Conservation (phyloP, 2,888 invertebrate genomes). For the Latheticus oryzae region DNA sequence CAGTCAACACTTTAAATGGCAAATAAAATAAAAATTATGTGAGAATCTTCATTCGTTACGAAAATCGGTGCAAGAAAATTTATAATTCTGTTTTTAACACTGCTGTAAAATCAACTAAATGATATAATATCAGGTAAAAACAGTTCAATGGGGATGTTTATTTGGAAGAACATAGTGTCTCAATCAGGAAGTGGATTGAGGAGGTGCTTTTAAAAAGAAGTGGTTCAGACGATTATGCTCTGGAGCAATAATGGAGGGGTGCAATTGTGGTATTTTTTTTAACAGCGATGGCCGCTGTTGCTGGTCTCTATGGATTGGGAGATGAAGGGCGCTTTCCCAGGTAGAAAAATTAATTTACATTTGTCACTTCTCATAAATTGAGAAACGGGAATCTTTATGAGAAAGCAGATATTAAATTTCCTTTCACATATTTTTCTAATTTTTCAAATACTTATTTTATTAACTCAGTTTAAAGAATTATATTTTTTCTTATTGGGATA, state of each 20-base stretch:
- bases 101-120: conserved; percentile 39
- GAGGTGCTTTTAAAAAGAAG: conserved; percentile 19
- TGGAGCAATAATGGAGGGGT: conserved; percentile 59
- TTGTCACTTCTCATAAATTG: no score
- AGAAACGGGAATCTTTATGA: no score
- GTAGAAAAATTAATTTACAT: conserved; percentile 49
- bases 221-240: conserved; percentile 48
- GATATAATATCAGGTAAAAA: conserved; percentile 18
- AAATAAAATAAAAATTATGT: conserved; percentile 10
- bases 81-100: conserved; percentile 17
- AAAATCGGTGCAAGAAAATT: conserved; percentile 8
- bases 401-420: no score
- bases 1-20: conserved; percentile 13
- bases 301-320: conserved; percentile 82
- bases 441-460: no score
- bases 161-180: conserved; percentile 8
- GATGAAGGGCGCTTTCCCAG: conserved; percentile 74
- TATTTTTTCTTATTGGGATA: no score
- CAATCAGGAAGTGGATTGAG: conserved; percentile 6
- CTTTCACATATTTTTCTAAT: no score
- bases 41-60: neutral
- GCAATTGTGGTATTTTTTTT: conserved; percentile 44
- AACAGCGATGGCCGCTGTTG: conserved; percentile 78
- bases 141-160: conserved; percentile 15
- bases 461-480: no score